Conservation (phyloP, 1,140 invertebrate genomes). For the Cydia strobilella region DNA sequence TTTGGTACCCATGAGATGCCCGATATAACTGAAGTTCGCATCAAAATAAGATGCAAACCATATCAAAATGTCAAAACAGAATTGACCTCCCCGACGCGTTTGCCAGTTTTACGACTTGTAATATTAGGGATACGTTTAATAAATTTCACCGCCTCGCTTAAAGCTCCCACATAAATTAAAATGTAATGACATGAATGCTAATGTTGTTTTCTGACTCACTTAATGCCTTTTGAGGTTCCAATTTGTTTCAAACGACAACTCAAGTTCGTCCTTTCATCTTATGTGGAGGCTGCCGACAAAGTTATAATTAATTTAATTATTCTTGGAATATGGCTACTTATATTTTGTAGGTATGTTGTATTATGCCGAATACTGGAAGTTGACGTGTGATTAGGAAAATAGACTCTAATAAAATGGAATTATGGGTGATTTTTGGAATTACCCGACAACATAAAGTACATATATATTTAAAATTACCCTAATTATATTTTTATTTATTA, state of each 20-base stretch:
- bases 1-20: too few species aligned
- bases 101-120: constrained; percentile 46
- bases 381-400: too few species aligned
- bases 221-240: constrained; percentile 38
- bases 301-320: background rate
- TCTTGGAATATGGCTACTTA: background rate
- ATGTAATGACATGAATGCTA: constrained; percentile 45
- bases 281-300: constrained; percentile 28
- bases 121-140: constrained; percentile 50
- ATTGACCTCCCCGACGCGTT: constrained; percentile 13
- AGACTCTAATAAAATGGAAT: too few species aligned
- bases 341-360: background rate
- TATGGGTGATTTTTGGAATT: too few species aligned
- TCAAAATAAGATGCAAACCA: too few species aligned
- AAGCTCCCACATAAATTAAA: constrained; percentile 45
- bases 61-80: too few species aligned
- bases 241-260: constrained; percentile 39
- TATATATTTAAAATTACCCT: too few species aligned
- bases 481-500: too few species aligned
- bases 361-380: too few species aligned
- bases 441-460: too few species aligned
- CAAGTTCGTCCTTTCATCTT: constrained; percentile 34
- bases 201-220: constrained; percentile 43
- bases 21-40: too few species aligned
- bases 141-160: constrained; percentile 42